Conservation (phyloP, 2,797 vertebrate genomes). For the Eptatretus atami region DNA sequence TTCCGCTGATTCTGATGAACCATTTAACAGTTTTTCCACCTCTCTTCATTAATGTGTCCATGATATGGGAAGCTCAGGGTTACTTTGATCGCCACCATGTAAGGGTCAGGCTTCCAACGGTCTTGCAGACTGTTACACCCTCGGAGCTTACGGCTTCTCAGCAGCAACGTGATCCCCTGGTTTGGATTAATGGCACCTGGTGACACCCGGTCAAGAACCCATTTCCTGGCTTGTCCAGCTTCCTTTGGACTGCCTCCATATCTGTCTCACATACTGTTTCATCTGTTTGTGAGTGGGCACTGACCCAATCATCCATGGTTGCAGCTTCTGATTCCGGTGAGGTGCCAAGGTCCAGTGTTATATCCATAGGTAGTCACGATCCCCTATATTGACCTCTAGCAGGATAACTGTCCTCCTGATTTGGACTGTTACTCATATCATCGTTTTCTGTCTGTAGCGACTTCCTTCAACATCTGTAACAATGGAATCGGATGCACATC, state of each 20-base stretch:
- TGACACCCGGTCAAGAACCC: not conserved
- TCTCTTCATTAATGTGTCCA: too few relatives aligned
- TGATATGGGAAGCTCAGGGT: too few relatives aligned
- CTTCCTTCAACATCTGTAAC: too few relatives aligned
- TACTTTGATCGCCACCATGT: not conserved
- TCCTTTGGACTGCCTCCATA: too few relatives aligned
- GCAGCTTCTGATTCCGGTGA: not conserved
- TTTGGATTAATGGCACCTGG: not conserved
- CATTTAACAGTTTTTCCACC: too few relatives aligned
- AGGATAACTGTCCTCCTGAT: too few relatives aligned
- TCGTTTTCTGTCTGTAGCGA: too few relatives aligned
- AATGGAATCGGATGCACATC: too few relatives aligned
- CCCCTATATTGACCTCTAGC: not conserved
- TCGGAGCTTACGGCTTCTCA: not conserved
- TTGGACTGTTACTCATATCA: too few relatives aligned
- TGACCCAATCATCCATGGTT: constrained; percentile 8
- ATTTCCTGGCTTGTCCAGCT: not conserved
- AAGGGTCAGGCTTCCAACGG: not conserved
- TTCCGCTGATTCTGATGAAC: too few relatives aligned
- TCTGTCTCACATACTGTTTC: too few relatives aligned
- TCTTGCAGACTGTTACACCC: not conserved
- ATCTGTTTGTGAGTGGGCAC: too few relatives aligned
- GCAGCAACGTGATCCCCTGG: not conserved
- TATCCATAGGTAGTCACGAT: constrained; percentile 6
- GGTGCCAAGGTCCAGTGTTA: not conserved